Evolutionary conservation across 1,140 invertebrate species (phyloP), one percentile per base, ranked within the genome.

Genomic region (Drosophila miranda): DNA sequence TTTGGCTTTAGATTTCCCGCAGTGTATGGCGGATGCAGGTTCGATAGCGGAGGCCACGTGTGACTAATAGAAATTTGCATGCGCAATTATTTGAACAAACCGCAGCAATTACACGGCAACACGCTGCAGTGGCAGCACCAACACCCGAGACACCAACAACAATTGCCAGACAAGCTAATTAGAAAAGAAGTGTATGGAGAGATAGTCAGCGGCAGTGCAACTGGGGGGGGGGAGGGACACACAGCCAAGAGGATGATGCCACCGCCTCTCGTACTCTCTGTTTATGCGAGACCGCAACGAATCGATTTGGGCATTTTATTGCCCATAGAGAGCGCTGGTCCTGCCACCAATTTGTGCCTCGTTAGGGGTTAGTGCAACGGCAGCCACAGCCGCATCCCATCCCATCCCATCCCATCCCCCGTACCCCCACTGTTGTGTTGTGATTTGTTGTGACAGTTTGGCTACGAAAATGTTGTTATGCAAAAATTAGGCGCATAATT

Each of bases 401-500:
- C 0, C 16, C 16, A n/a, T n/a, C n/a, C n/a, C n/a, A n/a, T 49
- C 53, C 62, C 41, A 54, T 19, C 70, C 41, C 76, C 42, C 3
- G 0, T 8, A 23, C 23, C n/a, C 49, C 43, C 43, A 13, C 49
- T 51, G 34, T 16, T 51, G 34, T 87, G 78, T 88, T 88, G 58
- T 88, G 83, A 89, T 88, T 88, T 88, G 83, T 88, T 88, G 84
- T 88, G 83, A 88, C 83, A 88, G 56, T 71, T 76, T 50, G 13
- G 34, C 55, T 49, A 55, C 59, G 51, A 21, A 75, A 87, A 90
- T 90, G 88, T 90, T 90, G 88, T 90, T 90, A 90, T 90, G 88
- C 88, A 90, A 90, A 90, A 90, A 90, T 90, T 76, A 77, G 59
- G 88, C 88, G 88, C 74, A 90, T 89, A 60, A 90, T 90, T 90